phyloP scores from a whole-genome alignment of 2,888 invertebrate species.

The Glaucopsyche alexis region DNA sequence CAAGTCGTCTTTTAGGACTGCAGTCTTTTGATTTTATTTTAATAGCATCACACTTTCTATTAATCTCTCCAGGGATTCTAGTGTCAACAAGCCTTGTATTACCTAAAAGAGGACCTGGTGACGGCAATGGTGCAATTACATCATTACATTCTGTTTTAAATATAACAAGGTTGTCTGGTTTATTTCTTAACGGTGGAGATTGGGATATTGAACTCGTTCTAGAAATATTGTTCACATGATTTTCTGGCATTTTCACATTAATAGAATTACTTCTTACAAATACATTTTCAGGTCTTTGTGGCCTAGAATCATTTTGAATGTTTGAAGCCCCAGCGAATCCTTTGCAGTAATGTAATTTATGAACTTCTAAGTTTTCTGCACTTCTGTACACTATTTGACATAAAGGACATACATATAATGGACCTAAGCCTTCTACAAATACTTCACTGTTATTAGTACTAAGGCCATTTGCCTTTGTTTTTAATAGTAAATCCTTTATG shows the following conservation, averaged over 20 bases:
- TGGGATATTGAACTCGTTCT: conserved; percentile 60
- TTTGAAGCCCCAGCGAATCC: conserved; percentile 69
- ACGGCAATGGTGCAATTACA: conserved; percentile 84
- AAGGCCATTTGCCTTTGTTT: conserved; percentile 78
- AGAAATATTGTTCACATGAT: conserved; percentile 61
- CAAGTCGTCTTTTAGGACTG: conserved; percentile 68
- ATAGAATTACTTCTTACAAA: conserved; percentile 81
- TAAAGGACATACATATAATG: conserved; percentile 85
- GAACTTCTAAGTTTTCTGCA: conserved; percentile 89
- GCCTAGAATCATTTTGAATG: conserved; percentile 62
- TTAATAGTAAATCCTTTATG: conserved; percentile 88
- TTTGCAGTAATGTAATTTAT: conserved; percentile 89
- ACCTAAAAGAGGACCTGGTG: conserved; percentile 90
- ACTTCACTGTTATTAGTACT: conserved; percentile 70
- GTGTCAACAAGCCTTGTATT: conserved; percentile 89
- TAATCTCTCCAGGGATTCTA: conserved; percentile 65
- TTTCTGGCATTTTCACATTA: conserved; percentile 78
- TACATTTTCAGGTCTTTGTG: conserved; percentile 64
- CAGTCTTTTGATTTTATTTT: conserved; percentile 58
- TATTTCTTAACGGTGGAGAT: conserved; percentile 61
- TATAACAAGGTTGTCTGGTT: conserved; percentile 80
- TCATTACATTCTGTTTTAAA: conserved; percentile 70
- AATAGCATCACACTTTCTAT: conserved; percentile 59
- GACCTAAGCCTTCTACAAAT: conserved; percentile 78
- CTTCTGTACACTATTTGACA: conserved; percentile 90